A percentile compares a stretch with the other conserved stretches of the same genome.
These are phyloP conservation scores for Garra rufa DNA, from an alignment of 2,113 vertebrate genomes.

Conservation along the genomic window DNA sequence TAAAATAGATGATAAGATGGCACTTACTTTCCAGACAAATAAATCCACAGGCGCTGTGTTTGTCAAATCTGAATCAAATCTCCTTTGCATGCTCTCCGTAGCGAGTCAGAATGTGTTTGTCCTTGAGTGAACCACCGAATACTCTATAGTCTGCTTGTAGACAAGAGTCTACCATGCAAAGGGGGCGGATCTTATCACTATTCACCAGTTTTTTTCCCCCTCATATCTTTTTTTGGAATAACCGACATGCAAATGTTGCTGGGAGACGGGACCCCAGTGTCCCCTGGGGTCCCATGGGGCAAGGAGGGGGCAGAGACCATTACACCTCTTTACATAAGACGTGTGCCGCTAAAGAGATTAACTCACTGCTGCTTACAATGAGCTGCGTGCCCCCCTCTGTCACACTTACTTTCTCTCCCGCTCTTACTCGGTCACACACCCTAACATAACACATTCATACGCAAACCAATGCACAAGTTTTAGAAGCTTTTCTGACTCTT, in stretches of 20 bases:
- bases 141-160: slow-evolving; percentile 32
- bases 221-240: slow-evolving; percentile 53
- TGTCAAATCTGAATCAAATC: neutral
- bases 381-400: slow-evolving; percentile 32
- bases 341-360: slow-evolving; percentile 68
- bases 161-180: slow-evolving; percentile 48
- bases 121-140: slow-evolving; percentile 43
- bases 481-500: neutral
- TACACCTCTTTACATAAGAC: slow-evolving; percentile 61
- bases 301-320: slow-evolving; percentile 33
- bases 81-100: neutral
- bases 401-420: slow-evolving; percentile 14
- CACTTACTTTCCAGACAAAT: slow-evolving; percentile 31
- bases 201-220: neutral
- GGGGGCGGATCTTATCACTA: slow-evolving; percentile 47
- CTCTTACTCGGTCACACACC: slow-evolving; percentile 42
- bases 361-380: slow-evolving; percentile 60
- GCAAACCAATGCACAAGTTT: neutral
- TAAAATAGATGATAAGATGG: neutral
- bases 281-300: slow-evolving; percentile 49
- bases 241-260: slow-evolving; percentile 59
- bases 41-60: slow-evolving; percentile 32
- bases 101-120: slow-evolving; percentile 42
- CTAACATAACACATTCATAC: neutral
- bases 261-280: slow-evolving; percentile 29